Evolutionary conservation across 2,113 vertebrate genomes (phyloP).

Genomic region (Varanus salvator): DNA sequence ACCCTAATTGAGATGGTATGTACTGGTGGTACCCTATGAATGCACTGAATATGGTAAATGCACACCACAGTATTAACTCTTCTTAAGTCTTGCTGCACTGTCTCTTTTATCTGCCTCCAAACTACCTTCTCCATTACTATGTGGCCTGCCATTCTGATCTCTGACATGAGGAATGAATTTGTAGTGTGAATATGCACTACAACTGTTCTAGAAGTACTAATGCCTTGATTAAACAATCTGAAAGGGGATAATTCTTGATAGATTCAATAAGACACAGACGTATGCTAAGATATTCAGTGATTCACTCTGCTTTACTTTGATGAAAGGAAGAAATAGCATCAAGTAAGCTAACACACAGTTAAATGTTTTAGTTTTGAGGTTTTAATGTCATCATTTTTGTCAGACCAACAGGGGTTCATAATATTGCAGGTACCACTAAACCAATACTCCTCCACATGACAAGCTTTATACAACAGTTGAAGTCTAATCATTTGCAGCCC

Average conservation of each 20-base stretch:
- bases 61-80: neutral
- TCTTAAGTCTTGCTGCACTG: neutral
- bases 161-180: constrained; percentile 8
- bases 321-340: neutral
- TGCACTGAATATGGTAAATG: neutral
- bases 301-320: neutral
- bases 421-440: neutral
- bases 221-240: neutral
- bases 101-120: neutral
- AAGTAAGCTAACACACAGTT: constrained; percentile 7
- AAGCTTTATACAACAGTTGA: neutral
- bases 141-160: neutral
- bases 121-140: neutral
- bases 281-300: neutral
- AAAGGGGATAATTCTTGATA: constrained; percentile 12
- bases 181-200: accelerated
- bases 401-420: neutral
- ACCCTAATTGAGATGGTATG: neutral
- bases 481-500: neutral
- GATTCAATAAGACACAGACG: neutral
- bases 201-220: neutral
- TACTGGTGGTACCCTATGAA: neutral
- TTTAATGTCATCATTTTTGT: constrained; percentile 3
- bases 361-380: neutral
- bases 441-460: neutral